Conservation (phyloP, 2,888 invertebrate genomes). For the Malacosoma neustria region DNA sequence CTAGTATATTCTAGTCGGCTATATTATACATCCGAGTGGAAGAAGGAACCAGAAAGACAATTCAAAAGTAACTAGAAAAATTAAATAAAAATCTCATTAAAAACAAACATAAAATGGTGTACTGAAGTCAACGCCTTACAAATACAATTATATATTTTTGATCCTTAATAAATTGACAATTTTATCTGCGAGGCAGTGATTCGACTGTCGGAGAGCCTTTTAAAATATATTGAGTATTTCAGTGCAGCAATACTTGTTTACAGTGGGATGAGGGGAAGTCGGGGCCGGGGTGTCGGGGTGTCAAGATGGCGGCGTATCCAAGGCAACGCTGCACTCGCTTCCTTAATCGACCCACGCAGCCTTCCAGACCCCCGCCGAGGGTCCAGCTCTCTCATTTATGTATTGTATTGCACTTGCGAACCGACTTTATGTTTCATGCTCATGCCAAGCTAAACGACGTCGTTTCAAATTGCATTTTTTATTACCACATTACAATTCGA, state of each 20-base stretch:
- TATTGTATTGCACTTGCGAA: constrained; percentile 63
- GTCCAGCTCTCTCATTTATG: constrained; percentile 53
- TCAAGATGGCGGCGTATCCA: constrained; percentile 70
- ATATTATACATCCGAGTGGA: too few relatives aligned
- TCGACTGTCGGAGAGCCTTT: constrained; percentile 46
- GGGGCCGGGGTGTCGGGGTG: constrained; percentile 28
- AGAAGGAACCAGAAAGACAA: too few relatives aligned
- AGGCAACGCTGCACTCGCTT: constrained; percentile 72
- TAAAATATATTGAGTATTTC: constrained; percentile 70
- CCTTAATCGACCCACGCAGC: constrained; percentile 72
- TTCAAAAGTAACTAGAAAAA: too few relatives aligned
- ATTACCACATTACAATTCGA: not conserved
- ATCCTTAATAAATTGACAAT: constrained; percentile 50
- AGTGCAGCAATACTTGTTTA: constrained; percentile 73
- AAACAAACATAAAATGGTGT: constrained; percentile 14
- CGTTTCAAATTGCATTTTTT: not conserved
- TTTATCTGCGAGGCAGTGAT: constrained; percentile 41
- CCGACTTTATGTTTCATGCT: constrained; percentile 40
- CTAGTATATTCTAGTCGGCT: too few relatives aligned
- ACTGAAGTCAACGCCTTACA: constrained; percentile 21
- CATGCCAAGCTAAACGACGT: not conserved
- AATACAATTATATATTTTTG: constrained; percentile 35
- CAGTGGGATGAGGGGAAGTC: constrained; percentile 35
- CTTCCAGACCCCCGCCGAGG: constrained; percentile 38
- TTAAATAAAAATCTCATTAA: constrained; percentile 9